A percentile compares a stretch with the other conserved stretches of the same genome.
Conservation (phyloP, 1,140 invertebrate genomes). For the Polyergus mexicanus region DNA sequence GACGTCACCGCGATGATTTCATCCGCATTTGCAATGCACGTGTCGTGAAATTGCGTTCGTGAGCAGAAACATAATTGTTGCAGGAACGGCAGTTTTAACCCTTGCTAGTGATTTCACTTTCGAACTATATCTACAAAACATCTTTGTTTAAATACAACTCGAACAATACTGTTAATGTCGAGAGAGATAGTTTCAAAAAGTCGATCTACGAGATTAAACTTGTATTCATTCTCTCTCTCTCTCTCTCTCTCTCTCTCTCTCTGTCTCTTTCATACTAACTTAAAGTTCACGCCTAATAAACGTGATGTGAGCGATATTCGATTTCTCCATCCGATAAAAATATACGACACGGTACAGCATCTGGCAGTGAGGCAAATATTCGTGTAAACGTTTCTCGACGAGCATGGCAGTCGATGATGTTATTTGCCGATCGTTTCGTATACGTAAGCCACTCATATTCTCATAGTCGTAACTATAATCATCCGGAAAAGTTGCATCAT, state of each 20-base stretch:
- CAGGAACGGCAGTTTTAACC: constrained; percentile 16
- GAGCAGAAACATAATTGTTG: constrained; percentile 36
- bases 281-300: constrained; percentile 18
- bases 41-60: constrained; percentile 32
- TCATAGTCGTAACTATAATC: constrained; percentile 39
- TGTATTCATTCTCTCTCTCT: not conserved
- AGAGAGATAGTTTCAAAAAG: not conserved
- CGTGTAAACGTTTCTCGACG: constrained; percentile 21
- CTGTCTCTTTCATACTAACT: not conserved
- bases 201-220: not conserved
- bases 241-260: no score
- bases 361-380: constrained; percentile 32
- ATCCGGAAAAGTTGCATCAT: constrained; percentile 34
- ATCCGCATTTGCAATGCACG: constrained; percentile 49
- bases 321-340: constrained; percentile 37
- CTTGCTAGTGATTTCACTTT: not conserved
- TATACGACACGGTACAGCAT: constrained; percentile 11
- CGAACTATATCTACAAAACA: not conserved
- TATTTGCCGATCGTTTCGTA: constrained; percentile 41
- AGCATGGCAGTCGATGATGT: constrained; percentile 50
- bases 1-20: constrained; percentile 57
- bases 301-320: constrained; percentile 1
- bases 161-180: not conserved
- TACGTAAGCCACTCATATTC: constrained; percentile 54
- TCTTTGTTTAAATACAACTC: not conserved